Evolutionary conservation across 1,140 invertebrate genomes (phyloP), one percentile per base, ranked within the genome.

Genomic region (Helicoverpa zea): DNA sequence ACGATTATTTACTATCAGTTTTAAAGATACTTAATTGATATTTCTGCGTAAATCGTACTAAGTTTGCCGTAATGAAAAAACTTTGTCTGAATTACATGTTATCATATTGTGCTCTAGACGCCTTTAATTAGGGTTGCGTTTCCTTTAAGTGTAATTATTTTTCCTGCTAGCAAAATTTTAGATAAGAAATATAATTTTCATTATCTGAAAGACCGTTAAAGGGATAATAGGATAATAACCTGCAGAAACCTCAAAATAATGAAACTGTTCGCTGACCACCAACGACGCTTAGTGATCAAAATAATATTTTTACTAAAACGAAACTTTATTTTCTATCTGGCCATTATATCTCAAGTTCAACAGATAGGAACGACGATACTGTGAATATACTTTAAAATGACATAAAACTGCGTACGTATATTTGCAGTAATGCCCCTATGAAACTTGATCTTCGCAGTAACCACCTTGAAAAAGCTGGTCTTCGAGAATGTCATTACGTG

Each of bases 11-110:
- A 14, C 2, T 74, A 59, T 74, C 72, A 59, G 54, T 35, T 30
- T 74, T 74, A 58, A 16, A 16, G 29, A 58, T 74, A 74, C 72
- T 74, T 74, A 74, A 74, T 59, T 43, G 72, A 74, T 74, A 74
- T 58, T 59, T 74, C 54, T 74, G 54, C 30, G 54, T 47, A 58
- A 58, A 74, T 12, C 30, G 43, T 23, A 14, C 49, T 2, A 70
- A 70, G 12, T 51, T 70, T 70, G 16, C n/a, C 12, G 47, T 52
- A 51, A 49, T 43, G 35, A 43, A 3, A 43, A 43, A 9, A 43
- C 35, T 43, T 43, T 43, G 35, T 0, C 4, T 9, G 5, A 43
- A 43, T 7, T 43, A 9, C n/a, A 9, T 5, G 5, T 9, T 9
- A 0, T 7, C 5, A 43, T 9, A 9, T 43, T 43, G 35, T 5